Conservation (phyloP, 2,113 vertebrate genomes). For the Tetrao urogallus region DNA sequence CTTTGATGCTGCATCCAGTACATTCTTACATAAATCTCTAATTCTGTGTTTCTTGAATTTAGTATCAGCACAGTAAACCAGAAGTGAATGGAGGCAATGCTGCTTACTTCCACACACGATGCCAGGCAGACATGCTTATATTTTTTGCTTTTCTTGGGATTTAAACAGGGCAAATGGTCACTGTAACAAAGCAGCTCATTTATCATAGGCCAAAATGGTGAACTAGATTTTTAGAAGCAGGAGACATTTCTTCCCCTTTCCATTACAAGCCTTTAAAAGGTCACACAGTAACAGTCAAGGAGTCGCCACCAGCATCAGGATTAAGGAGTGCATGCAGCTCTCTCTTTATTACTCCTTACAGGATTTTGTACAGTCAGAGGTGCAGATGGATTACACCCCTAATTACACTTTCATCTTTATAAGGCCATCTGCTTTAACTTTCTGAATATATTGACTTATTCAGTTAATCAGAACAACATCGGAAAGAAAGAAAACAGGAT, state of each 20-base stretch:
- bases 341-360: not conserved
- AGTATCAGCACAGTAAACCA: not conserved
- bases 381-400: not conserved
- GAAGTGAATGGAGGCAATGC: not conserved
- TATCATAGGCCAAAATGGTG: not conserved
- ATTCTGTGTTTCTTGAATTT: not conserved
- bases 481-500: not conserved
- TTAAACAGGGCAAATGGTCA: not conserved
- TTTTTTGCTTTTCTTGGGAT: slow-evolving; percentile 18
- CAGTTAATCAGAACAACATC: not conserved
- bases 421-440: not conserved
- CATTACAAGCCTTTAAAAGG: not conserved
- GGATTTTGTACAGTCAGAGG: not conserved
- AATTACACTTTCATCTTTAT: not conserved
- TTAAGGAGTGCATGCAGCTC: not conserved
- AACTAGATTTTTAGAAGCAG: not conserved
- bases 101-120: not conserved
- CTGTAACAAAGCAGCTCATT: not conserved
- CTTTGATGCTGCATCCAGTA: slow-evolving; percentile 44
- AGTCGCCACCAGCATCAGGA: not conserved
- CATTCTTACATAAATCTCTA: not conserved
- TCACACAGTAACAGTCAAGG: not conserved
- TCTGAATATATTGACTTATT: not conserved
- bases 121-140: not conserved
- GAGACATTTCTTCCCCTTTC: not conserved